phyloP scores from a whole-genome alignment of 2,797 vertebrate species.

The Psittacula echo region DNA sequence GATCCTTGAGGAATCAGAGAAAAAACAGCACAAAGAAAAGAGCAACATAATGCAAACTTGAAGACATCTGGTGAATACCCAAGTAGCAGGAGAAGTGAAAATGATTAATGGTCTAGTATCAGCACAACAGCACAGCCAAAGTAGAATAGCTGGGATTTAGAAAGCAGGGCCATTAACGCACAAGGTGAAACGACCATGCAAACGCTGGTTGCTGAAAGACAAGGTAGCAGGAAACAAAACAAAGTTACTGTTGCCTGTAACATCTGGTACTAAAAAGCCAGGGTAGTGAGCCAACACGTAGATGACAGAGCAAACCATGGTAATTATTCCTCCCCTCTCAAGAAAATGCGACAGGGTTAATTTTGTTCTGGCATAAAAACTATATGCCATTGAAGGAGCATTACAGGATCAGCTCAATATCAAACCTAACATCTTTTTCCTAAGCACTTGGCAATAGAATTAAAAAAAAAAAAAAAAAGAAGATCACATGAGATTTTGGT shows the following conservation, averaged over 20 bases:
- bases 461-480: not conserved
- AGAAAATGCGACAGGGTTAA: conserved; percentile 12
- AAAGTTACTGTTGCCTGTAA: not conserved
- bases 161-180: not conserved
- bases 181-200: not conserved
- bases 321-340: conserved; percentile 37
- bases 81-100: conserved; percentile 10
- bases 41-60: not conserved
- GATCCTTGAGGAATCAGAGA: conserved; percentile 15
- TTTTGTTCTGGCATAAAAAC: conserved; percentile 22
- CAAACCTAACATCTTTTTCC: not conserved
- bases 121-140: not conserved
- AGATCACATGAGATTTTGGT: not conserved
- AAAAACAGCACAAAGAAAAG: not conserved
- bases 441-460: not conserved
- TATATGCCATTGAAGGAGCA: not conserved
- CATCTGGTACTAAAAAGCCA: conserved; percentile 17
- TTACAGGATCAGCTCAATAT: not conserved
- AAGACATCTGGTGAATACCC: not conserved
- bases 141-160: not conserved
- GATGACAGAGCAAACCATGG: not conserved
- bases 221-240: not conserved
- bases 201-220: conserved; percentile 5
- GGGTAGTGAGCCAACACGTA: conserved; percentile 1
- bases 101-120: conserved; percentile 17